These are phyloP conservation scores for Catocala sponsa DNA, from an alignment of 2,888 invertebrate genomes.

Conservation along the genomic window DNA sequence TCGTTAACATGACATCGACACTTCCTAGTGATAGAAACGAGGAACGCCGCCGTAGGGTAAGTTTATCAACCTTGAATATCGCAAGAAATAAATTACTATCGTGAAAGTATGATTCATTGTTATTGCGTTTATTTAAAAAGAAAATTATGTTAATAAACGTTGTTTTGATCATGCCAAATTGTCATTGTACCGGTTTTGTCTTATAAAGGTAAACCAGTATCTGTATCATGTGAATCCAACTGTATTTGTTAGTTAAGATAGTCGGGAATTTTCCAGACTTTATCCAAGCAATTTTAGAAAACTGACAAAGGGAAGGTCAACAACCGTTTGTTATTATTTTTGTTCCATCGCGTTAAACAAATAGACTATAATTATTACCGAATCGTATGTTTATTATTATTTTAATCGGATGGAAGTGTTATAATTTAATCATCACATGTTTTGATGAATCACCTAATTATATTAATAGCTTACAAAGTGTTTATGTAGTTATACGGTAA, in stretches of 20 bases:
- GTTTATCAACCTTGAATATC: conserved; percentile 28
- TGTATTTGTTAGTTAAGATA: conserved; percentile 40
- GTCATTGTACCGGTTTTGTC: conserved; percentile 47
- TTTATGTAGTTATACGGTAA: too few species aligned
- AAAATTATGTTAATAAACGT: conserved; percentile 30
- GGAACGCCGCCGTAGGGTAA: conserved; percentile 83
- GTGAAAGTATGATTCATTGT: conserved; percentile 57
- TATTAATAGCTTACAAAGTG: too few species aligned
- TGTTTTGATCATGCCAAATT: conserved; percentile 31
- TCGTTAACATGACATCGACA: conserved; percentile 71
- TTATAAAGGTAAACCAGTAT: conserved; percentile 7
- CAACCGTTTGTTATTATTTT: not conserved
- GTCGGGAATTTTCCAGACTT: conserved; percentile 52
- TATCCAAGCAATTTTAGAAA: conserved; percentile 17
- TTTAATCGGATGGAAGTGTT: too few species aligned
- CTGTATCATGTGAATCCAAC: conserved; percentile 6
- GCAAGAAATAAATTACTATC: conserved; percentile 15
- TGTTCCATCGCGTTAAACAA: not conserved
- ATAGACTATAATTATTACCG: not conserved
- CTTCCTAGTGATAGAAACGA: conserved; percentile 78
- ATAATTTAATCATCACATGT: too few species aligned
- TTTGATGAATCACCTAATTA: not conserved
- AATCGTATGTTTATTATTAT: not conserved
- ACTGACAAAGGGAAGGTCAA: conserved; percentile 25
- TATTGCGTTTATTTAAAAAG: conserved; percentile 54